Evolutionary conservation across 2,113 vertebrate species (phyloP).

Genomic region (Scomber japonicus): DNA sequence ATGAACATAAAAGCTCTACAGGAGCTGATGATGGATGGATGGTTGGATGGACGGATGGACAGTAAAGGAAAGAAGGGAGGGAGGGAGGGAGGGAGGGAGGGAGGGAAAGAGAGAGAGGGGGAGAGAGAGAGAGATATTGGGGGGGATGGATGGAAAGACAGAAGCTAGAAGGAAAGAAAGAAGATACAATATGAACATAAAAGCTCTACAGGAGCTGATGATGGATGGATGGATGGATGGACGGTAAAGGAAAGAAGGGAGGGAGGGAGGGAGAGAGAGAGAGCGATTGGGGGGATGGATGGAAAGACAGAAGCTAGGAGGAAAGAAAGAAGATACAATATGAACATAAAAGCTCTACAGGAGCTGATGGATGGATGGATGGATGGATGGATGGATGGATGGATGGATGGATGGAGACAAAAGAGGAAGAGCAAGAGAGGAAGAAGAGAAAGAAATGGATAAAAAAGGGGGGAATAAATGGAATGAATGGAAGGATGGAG

Average conservation of each 20-base stretch:
- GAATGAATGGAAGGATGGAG: background rate
- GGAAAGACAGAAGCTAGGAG: background rate
- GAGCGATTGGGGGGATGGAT: background rate
- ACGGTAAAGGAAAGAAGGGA: background rate
- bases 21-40: background rate
- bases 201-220: constrained; percentile 20
- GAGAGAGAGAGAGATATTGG: background rate
- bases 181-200: constrained; percentile 8
- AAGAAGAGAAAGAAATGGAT: constrained; percentile 42
- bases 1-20: constrained; percentile 27
- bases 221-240: background rate
- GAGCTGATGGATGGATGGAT: background rate
- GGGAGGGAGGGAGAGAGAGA: background rate
- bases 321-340: background rate
- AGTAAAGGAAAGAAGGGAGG: background rate
- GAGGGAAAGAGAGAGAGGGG: background rate
- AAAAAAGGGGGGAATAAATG: background rate
- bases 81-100: background rate
- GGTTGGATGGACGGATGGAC: background rate
- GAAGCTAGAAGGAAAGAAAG: background rate
- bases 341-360: constrained; percentile 28
- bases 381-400: background rate
- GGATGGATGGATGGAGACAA: background rate
- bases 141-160: background rate
- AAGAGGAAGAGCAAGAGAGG: constrained; percentile 50